phyloP scores from a whole-genome alignment of 2,888 invertebrate genomes.

The Archaeoteleia sp. region DNA sequence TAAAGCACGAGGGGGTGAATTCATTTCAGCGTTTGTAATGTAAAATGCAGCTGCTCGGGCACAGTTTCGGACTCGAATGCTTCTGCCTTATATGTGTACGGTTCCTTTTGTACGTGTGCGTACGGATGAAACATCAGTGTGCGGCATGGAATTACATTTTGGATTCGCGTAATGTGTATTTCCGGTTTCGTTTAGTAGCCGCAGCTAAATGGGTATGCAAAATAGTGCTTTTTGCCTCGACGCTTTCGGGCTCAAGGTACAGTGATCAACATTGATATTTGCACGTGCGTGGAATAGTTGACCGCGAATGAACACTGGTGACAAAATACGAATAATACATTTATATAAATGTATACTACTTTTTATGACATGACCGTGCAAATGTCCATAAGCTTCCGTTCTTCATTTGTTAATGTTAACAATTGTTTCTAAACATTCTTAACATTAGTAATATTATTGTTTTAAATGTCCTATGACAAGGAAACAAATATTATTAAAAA shows the following conservation, averaged over 20 bases:
- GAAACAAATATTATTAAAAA: too few species aligned
- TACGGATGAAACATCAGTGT: not conserved
- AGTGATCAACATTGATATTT: not conserved
- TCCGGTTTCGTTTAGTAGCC: slow-evolving; percentile 8
- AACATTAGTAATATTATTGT: too few species aligned
- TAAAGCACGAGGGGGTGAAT: not conserved
- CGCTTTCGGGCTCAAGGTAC: not conserved
- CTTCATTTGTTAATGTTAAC: too few species aligned
- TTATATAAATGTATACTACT: too few species aligned
- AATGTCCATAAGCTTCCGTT: too few species aligned
- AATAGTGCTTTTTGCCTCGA: slow-evolving; percentile 5
- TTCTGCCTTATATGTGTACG: too few species aligned
- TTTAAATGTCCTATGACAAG: too few species aligned
- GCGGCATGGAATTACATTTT: slow-evolving; percentile 3
- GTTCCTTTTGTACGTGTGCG: not conserved
- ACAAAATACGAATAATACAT: not conserved
- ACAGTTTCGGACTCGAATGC: too few species aligned
- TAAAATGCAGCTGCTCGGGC: not conserved
- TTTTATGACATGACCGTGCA: too few species aligned
- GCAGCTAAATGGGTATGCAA: slow-evolving; percentile 16
- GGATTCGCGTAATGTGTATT: slow-evolving; percentile 1
- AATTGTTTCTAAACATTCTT: too few species aligned
- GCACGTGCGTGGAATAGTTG: too few species aligned
- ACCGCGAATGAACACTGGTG: not conserved
- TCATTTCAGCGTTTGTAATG: slow-evolving; percentile 2